Percentiles rank a stretch among this genome's conserved stretches.
phyloP scores from a whole-genome alignment of 2,797 vertebrate genomes.

The Phaenicophaeus curvirostris region DNA sequence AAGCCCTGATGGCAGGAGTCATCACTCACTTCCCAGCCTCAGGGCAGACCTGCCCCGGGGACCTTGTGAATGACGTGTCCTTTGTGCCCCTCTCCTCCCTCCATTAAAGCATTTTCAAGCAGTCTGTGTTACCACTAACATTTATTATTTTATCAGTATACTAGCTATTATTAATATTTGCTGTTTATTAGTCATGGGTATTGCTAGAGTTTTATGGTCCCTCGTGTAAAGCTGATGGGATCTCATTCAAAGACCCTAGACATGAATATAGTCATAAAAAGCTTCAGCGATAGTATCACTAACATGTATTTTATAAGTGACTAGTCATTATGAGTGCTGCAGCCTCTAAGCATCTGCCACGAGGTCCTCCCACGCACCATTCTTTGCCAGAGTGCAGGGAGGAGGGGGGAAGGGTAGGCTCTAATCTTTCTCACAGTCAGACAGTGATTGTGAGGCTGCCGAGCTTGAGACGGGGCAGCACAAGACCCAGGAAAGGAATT shows the following conservation, averaged over 20 bases:
- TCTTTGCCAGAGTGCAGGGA: not conserved
- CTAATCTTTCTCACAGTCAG: slow-evolving; percentile 6
- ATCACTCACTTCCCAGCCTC: not conserved
- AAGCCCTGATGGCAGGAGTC: not conserved
- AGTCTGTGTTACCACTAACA: not conserved
- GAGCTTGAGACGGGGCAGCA: not conserved
- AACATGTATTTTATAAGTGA: not conserved
- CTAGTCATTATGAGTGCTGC: not conserved
- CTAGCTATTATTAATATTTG: not conserved
- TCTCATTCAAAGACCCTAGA: not conserved
- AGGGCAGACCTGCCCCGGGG: not conserved
- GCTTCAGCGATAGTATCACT: not conserved
- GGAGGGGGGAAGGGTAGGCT: slow-evolving; percentile 32
- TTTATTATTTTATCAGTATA: not conserved
- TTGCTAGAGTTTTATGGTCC: not conserved
- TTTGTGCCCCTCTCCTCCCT: not conserved
- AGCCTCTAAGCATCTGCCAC: not conserved
- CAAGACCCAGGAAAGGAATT: not conserved
- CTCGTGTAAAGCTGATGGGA: not conserved
- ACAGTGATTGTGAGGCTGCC: not conserved
- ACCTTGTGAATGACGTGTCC: not conserved
- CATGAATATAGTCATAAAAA: not conserved
- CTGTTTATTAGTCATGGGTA: not conserved
- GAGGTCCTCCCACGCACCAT: slow-evolving; percentile 18
- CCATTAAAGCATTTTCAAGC: not conserved